A percentile compares a stretch with the other conserved stretches of the same genome.
These are phyloP conservation scores for Porphyrio hochstetteri DNA, from an alignment of 2,113 vertebrate genomes.

Conservation along the genomic window DNA sequence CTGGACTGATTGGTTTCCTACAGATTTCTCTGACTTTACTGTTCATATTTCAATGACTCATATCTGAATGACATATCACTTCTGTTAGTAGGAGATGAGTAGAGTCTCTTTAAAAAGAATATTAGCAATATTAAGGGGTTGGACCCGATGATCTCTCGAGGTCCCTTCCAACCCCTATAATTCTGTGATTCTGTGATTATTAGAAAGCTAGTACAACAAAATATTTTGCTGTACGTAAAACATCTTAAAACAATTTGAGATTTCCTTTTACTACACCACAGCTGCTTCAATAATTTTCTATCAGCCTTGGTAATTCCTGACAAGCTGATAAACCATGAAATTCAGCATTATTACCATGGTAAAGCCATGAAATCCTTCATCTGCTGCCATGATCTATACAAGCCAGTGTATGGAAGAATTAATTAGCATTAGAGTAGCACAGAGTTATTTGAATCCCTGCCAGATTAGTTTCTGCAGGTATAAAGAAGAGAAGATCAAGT, in stretches of 20 bases:
- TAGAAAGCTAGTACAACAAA: not conserved
- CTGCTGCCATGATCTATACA: not conserved
- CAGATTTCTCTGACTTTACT: not conserved
- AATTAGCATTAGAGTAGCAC: not conserved
- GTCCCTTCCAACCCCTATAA: too few species aligned
- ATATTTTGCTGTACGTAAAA: not conserved
- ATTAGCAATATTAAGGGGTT: not conserved
- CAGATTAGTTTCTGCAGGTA: not conserved
- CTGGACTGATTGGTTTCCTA: not conserved
- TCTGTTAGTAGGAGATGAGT: not conserved
- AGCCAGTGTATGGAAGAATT: not conserved
- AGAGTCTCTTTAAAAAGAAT: not conserved
- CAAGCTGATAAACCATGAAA: not conserved
- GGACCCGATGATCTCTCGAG: too few species aligned
- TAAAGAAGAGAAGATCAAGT: not conserved
- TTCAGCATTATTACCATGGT: not conserved
- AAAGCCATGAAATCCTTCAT: not conserved
- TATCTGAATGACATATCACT: not conserved
- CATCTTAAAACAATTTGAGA: not conserved
- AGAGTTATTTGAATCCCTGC: not conserved
- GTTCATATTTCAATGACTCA: not conserved
- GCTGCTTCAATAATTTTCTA: not conserved
- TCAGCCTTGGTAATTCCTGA: not conserved
- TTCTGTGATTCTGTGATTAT: too few species aligned
- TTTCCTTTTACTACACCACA: not conserved